These are phyloP conservation scores for Eublepharis macularius DNA, from an alignment of 2,113 vertebrate genomes.

Conservation along the genomic window DNA sequence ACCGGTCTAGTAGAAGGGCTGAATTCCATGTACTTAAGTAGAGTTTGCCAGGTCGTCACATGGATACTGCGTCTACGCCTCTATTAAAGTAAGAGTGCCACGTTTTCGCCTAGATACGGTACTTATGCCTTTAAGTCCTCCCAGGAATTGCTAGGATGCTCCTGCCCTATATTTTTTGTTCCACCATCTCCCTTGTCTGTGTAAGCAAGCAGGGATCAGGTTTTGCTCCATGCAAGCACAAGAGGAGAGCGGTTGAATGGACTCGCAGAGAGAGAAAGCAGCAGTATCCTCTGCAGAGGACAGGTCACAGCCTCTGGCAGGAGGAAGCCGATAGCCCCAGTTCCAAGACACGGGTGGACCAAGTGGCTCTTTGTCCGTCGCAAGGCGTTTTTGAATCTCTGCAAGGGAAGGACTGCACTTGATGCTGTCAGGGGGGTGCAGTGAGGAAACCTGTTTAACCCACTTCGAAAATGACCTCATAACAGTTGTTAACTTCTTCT, in stretches of 20 bases:
- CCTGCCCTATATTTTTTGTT: neutral
- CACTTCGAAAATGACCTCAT: neutral
- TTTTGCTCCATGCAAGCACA: neutral
- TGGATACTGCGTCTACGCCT: neutral
- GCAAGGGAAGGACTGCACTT: neutral
- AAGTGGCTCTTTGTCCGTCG: neutral
- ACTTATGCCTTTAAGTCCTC: neutral
- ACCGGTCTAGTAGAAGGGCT: neutral
- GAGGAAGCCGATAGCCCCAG: neutral
- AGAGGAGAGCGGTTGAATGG: neutral
- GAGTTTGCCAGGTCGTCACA: neutral
- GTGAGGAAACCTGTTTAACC: neutral
- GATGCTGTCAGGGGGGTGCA: neutral
- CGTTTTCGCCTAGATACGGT: too few relatives aligned
- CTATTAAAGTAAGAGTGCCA: too few relatives aligned
- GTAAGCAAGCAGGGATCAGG: neutral
- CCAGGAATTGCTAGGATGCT: neutral
- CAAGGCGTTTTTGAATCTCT: neutral
- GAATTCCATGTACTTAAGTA: neutral
- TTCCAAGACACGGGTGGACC: neutral
- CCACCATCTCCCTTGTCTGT: neutral
- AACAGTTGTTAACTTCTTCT: neutral
- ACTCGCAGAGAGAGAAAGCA: neutral
- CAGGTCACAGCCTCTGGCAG: neutral
- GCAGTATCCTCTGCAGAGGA: neutral